Base-by-base conservation (phyloP, 2,888 invertebrate genomes). In the Rhamnusium bicolor region DNA sequence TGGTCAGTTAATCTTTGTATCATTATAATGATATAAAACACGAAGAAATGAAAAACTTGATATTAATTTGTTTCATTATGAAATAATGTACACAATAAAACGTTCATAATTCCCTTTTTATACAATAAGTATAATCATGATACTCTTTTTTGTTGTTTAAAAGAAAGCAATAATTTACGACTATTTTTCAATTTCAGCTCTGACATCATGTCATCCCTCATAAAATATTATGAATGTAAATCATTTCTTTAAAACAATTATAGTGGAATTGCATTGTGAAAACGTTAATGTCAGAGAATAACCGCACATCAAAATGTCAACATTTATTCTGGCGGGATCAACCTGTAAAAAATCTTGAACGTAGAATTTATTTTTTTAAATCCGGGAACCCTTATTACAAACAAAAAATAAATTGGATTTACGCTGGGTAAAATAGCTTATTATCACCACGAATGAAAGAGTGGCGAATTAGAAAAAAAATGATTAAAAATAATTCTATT, bases 221-320 rank as follows among this genome's bases (percentile, higher is more conserved):
- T 74, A 71, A 74, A 72, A 74, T 68, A 72, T 72, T 74, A 74
- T 70, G 72, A 72, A 72, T 76, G 73, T 74, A 74, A 74, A 76
- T 76, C 74, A 74, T 70, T 66, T 71, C 68, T 74, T 73, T 69
- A 66, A 72, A 79, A 77, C 74, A 77, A 79, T 79, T 77, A 77
- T 73, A 69, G 68, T 69, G 65, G 61, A 56, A 54, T 68, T 70
- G 67, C 62, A 70, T 70, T 69, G 73, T 70, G 66, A 54, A 49
- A 67, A 60, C 66, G 66, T 46, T 68, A 62, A 69, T 65, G 65
- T 71, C 65, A 58, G 71, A 49, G 63, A 65, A 71, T 65, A 58
- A 58, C 61, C 66, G 71, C 73, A 71, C 71, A 69, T 70, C 65
- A 69, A 73, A 77, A 73, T 70, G 73, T 72, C 71, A 70, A 60